These are phyloP conservation scores for Emys orbicularis DNA, from an alignment of 2,797 vertebrate species.

Conservation along the genomic window DNA sequence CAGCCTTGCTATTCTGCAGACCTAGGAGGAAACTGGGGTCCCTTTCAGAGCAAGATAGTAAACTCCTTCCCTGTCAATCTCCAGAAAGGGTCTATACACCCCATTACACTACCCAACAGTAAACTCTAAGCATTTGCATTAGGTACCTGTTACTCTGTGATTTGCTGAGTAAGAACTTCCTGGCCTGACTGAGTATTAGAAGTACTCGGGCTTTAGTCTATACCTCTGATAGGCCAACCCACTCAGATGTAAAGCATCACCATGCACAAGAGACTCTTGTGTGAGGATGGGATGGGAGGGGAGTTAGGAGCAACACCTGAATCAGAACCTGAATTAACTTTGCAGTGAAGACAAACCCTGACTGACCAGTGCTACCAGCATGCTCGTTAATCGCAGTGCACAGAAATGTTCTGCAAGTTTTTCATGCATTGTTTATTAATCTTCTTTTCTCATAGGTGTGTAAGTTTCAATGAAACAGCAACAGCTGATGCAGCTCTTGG, in stretches of 20 bases:
- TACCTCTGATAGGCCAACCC: background rate
- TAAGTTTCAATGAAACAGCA: conserved; percentile 93
- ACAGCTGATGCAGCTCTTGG: conserved; percentile 90
- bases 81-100: background rate
- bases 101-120: background rate
- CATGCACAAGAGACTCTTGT: background rate
- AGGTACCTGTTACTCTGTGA: background rate
- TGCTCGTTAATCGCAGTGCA: background rate
- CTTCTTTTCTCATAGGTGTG: conserved; percentile 79
- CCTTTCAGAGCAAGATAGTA: background rate
- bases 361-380: background rate
- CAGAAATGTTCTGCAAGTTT: background rate
- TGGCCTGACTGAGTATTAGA: background rate
- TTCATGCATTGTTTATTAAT: background rate
- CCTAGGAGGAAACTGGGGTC: background rate
- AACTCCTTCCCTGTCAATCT: background rate
- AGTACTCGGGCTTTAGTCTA: background rate
- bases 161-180: background rate
- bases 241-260: background rate
- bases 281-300: background rate
- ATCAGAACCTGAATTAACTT: background rate
- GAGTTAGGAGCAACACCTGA: background rate
- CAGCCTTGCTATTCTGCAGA: background rate
- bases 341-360: background rate
- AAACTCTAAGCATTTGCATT: background rate